phyloP scores from a whole-genome alignment of 1,140 invertebrate species.

The Drosophila oshimai region DNA sequence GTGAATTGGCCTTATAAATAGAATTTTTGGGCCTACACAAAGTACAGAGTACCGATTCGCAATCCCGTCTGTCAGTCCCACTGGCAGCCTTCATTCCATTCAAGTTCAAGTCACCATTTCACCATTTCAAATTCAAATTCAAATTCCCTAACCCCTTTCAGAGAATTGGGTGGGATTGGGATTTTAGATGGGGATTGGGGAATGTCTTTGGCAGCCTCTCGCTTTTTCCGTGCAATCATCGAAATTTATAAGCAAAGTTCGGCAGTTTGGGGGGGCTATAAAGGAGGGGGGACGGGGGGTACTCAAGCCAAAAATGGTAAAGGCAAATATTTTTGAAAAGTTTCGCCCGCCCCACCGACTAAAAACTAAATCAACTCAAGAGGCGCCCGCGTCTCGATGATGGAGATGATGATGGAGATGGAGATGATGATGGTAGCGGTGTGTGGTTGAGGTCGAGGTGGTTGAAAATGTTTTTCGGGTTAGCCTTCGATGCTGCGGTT shows the following conservation, averaged over 20 bases:
- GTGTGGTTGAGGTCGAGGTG: background rate
- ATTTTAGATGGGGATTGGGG: background rate
- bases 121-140: constrained; percentile 21
- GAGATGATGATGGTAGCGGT: constrained; percentile 1
- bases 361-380: constrained; percentile 73
- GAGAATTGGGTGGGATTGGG: background rate
- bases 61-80: constrained; percentile 6
- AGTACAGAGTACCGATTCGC: background rate
- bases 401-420: constrained; percentile 26
- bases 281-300: background rate
- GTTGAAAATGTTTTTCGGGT: constrained; percentile 23
- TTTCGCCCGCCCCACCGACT: background rate
- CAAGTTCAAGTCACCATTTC: constrained; percentile 27
- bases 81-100: background rate
- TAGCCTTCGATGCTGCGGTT: constrained; percentile 31
- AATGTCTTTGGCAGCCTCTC: constrained; percentile 35
- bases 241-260: constrained; percentile 77
- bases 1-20: constrained; percentile 7
- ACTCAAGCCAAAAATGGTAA: constrained; percentile 36
- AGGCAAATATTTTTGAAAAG: constrained; percentile 67
- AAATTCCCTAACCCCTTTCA: background rate
- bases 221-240: constrained; percentile 56
- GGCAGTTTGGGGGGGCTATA: background rate
- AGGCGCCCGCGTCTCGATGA: constrained; percentile 26
- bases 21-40: constrained; percentile 1